Percentiles rank a stretch among this genome's conserved stretches.
Conservation (phyloP, 2,888 invertebrate species). For the Pristionchus japonicus region DNA sequence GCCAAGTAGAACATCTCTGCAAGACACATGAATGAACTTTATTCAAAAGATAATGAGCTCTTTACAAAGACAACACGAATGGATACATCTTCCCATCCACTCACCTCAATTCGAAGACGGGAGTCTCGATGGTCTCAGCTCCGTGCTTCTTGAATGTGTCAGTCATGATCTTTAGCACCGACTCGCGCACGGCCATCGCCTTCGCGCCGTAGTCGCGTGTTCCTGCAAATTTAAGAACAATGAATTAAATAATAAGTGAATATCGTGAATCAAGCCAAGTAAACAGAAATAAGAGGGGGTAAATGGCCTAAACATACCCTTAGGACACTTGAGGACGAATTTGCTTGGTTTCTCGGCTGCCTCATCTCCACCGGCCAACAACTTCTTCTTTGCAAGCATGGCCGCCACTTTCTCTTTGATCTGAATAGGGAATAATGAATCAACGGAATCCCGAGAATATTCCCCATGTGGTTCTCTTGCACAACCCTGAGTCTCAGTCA, state of each 20-base stretch:
- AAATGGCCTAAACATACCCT: conserved; percentile 63
- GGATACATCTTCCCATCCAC: too few species aligned
- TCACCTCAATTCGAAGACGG: conserved; percentile 71
- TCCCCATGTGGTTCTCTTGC: background rate
- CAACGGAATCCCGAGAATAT: background rate
- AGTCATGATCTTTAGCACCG: conserved; percentile 78
- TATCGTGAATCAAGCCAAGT: background rate
- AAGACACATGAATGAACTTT: background rate
- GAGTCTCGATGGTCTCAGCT: conserved; percentile 91
- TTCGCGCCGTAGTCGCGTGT: conserved; percentile 94
- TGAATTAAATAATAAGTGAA: background rate
- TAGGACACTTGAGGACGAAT: conserved; percentile 70
- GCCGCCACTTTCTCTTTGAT: conserved; percentile 89
- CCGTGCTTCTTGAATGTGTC: conserved; percentile 95
- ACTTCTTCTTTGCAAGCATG: conserved; percentile 86
- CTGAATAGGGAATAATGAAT: conserved; percentile 78
- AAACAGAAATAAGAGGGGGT: background rate
- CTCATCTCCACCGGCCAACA: conserved; percentile 77
- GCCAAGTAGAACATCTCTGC: conserved; percentile 87
- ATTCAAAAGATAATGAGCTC: background rate
- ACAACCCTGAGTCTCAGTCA: background rate
- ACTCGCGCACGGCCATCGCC: conserved; percentile 89
- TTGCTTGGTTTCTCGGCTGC: conserved; percentile 57
- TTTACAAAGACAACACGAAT: too few species aligned
- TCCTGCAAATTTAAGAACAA: conserved; percentile 70